Base-by-base conservation (phyloP, 2,797 vertebrate species). In the Lepidocolaptes lacrymiger region DNA sequence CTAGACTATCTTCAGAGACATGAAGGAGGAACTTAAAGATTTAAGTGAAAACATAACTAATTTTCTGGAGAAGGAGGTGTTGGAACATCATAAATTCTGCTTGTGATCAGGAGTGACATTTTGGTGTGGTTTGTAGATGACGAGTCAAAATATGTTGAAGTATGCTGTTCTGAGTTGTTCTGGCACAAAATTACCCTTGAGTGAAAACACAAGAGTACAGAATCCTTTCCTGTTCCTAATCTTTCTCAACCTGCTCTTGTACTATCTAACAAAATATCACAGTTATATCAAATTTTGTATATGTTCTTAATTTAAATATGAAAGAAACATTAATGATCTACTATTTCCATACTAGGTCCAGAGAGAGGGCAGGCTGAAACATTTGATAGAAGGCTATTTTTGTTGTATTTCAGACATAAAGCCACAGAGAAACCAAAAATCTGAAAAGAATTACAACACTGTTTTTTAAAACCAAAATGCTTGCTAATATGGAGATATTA, bases 161-260 rank as follows among this genome's bases (percentile, higher is more conserved):
- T 54, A 59, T 71, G 52, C 34, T 85, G 34, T 24, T 79, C 72
- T 2, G 7, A 84, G 62, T 44, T 62, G 41, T 78, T 85, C 83
- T 7, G 1, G 78, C 52, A 92, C 32, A 91, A 87, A 94, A 88
- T 48, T 82, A 74, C 26, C 72, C 14, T 56, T 46, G 64, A 88
- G 23, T 73, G 55, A 89, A 93, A 95, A 89, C 59, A 88, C 39
- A 85, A 63, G 28, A 75, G 54, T 37, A 85, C 75, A 92, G 5
- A 94, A 81, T 77, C 76, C 48, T 73, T 83, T 82, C 85, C 67
- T 82, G 74, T 37, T 93, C 69, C 84, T 89, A 71, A 87, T 71
- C 44, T 77, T 88, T 62, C 52, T 68, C 68, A 95, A 63, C 37
- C 49, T 81, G 49, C 58, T 66, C 5, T 72, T 85, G 61, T 34